Evolutionary conservation across 2,888 invertebrate genomes (phyloP).

Genomic region (Melanargia galathea): DNA sequence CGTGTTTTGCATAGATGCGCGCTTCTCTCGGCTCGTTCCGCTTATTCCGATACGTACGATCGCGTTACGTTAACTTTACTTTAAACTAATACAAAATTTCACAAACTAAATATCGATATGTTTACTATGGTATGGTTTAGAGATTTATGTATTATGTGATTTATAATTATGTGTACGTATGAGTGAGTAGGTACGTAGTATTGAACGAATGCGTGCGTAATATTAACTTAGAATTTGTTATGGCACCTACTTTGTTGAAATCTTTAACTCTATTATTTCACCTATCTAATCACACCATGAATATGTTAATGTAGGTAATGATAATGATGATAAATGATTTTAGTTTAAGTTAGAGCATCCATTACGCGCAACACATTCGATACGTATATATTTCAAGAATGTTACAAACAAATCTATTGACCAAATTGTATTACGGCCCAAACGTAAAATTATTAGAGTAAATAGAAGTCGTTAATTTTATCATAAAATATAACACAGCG

Average conservation of each 20-base stretch:
- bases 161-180: slow-evolving; percentile 3
- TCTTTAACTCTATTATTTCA: slow-evolving; percentile 4
- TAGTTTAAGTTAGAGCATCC: slow-evolving; percentile 10
- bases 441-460: background rate
- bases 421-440: background rate
- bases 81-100: slow-evolving; percentile 44
- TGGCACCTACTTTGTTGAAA: slow-evolving; percentile 1
- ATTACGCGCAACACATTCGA: slow-evolving; percentile 16
- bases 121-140: slow-evolving; percentile 67
- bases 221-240: background rate
- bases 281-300: slow-evolving; percentile 18
- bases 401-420: background rate
- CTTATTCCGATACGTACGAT: slow-evolving; percentile 55
- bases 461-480: background rate
- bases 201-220: background rate
- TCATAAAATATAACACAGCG: too few relatives aligned
- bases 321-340: slow-evolving; percentile 15
- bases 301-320: slow-evolving; percentile 6
- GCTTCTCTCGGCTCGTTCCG: slow-evolving; percentile 55
- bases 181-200: background rate
- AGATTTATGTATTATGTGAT: slow-evolving; percentile 31
- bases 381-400: background rate
- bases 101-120: slow-evolving; percentile 45
- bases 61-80: slow-evolving; percentile 47
- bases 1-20: slow-evolving; percentile 79